phyloP scores from a whole-genome alignment of 2,113 vertebrate genomes.

The Hippocampus guttulatus region DNA sequence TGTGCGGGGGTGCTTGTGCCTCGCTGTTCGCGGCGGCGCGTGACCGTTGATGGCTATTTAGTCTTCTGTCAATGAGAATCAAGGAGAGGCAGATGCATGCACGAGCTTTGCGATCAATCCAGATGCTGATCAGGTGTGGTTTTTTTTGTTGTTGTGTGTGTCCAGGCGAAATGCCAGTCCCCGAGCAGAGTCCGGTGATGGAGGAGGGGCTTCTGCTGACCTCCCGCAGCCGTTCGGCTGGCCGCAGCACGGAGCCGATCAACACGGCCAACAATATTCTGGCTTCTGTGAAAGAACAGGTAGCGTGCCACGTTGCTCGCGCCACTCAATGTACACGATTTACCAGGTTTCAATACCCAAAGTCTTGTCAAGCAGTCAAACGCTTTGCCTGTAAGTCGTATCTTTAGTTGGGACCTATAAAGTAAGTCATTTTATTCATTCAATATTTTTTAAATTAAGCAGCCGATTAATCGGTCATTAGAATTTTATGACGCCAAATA shows the following conservation, averaged over 20 bases:
- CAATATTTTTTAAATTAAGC: no score
- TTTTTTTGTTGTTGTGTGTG: slow-evolving; percentile 1
- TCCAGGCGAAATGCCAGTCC: slow-evolving; percentile 86
- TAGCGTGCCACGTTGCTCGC: slow-evolving; percentile 49
- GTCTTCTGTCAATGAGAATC: slow-evolving; percentile 23
- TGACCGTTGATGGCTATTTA: slow-evolving; percentile 38
- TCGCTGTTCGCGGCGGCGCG: slow-evolving; percentile 20
- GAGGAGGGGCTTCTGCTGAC: slow-evolving; percentile 84
- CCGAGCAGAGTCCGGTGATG: slow-evolving; percentile 84
- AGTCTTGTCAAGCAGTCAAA: no score
- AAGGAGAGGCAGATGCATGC: slow-evolving; percentile 19
- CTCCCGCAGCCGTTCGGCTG: slow-evolving; percentile 70
- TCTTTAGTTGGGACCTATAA: no score
- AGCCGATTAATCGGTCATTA: no score
- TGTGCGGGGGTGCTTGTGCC: slow-evolving; percentile 10
- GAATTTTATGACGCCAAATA: no score
- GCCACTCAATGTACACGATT: neutral
- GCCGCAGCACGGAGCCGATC: slow-evolving; percentile 83
- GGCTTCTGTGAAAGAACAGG: slow-evolving; percentile 98
- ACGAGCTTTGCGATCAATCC: slow-evolving; percentile 27
- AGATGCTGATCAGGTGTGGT: slow-evolving; percentile 21
- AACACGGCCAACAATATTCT: slow-evolving; percentile 91
- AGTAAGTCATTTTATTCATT: no score
- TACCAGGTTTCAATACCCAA: neutral
- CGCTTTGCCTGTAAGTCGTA: no score